Evolutionary conservation across 2,888 invertebrate genomes (phyloP), one percentile per base, ranked within the genome.

Genomic region (Matsumyia berberina): DNA sequence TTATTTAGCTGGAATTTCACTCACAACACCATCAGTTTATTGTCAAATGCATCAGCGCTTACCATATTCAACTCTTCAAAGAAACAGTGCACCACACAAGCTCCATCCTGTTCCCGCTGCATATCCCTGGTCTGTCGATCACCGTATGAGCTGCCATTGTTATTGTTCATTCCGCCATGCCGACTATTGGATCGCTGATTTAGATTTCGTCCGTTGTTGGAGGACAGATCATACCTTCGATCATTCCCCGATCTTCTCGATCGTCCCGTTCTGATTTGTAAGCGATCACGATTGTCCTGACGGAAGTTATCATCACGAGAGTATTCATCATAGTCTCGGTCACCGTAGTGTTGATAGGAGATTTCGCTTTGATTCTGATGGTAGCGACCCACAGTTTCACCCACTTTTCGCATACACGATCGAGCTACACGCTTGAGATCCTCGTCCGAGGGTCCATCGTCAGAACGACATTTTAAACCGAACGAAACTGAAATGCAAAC

Each of bases 61-160:
- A 95, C 96, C 94, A 95, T 93, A 88, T 94, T 94, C 85, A 95
- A 89, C 89, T 94, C 94, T 77, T 94, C 93, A 89, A 96, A 93
- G 88, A 96, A 94, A 88, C 96, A 96, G 83, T 95, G 95, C 19
- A 94, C 90, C 0, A 94, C 92, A 88, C 96, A 96, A 76, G 92
- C 91, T 77, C 91, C 82, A 55, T 88, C 89, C 11, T 87, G 81
- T 19, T 86, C 69, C 7, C 66, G 66, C 17, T 77, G 66, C 66
- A 62, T 86, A 6, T 67, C 70, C 15, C 49, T 39, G 0, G 67
- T 58, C 39, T 64, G 42, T 11, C 46, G 55, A 46, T 67, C 70
- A 4, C 49, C 62, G 15, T 72, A 55, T 2, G 74, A 77, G 4
- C 53, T 86, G 8, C 70, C 81, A 39, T 64, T 70, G 9, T 58